phyloP scores from a whole-genome alignment of 2,113 vertebrate species.

The Heterotis niloticus region DNA sequence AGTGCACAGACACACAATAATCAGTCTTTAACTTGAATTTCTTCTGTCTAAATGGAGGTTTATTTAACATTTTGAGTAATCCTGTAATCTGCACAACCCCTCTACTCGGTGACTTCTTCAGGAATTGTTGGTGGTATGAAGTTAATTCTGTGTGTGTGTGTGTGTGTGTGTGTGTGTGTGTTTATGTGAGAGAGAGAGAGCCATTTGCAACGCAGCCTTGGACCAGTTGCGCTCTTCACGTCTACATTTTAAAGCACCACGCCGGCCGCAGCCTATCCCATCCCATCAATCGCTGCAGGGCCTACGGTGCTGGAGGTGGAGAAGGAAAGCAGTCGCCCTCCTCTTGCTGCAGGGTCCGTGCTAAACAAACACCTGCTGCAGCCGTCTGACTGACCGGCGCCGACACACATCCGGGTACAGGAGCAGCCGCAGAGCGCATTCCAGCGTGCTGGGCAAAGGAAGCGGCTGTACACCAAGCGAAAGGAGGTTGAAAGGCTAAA shows the following conservation, averaged over 20 bases:
- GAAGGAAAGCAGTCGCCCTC: neutral
- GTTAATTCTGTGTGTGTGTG: neutral
- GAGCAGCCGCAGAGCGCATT: neutral
- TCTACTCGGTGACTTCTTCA: neutral
- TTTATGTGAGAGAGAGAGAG: too few species aligned
- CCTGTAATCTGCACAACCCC: neutral
- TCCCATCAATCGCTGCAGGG: constrained; percentile 17
- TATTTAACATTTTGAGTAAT: neutral
- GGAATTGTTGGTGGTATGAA: neutral
- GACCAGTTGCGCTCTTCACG: neutral
- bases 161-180: too few species aligned
- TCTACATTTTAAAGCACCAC: constrained; percentile 17
- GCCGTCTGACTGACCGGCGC: neutral
- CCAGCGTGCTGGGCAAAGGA: neutral
- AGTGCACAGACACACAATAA: too few species aligned
- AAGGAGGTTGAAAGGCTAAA: constrained; percentile 51
- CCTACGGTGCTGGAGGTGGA: constrained; percentile 23
- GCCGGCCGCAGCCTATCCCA: neutral
- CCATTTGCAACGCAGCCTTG: neutral
- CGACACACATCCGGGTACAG: neutral
- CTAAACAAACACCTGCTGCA: neutral
- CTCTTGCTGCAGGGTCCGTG: neutral
- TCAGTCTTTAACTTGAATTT: too few species aligned
- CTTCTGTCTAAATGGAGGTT: neutral
- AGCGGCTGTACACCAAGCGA: neutral